phyloP scores from a whole-genome alignment of 2,113 vertebrate genomes.

The Ammospiza nelsoni region DNA sequence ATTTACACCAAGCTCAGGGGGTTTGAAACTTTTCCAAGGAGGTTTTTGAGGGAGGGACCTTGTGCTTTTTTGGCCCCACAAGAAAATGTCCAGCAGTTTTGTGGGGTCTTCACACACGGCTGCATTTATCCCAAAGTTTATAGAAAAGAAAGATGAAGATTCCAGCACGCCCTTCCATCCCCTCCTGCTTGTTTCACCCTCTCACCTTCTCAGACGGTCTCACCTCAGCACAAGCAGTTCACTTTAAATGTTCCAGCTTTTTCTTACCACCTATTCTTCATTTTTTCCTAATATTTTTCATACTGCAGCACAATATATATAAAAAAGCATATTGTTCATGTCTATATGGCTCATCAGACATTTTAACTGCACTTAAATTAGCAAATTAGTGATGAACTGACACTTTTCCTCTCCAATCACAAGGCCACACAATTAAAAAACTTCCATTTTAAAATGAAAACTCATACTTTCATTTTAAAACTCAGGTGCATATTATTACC shows the following conservation, averaged over 20 bases:
- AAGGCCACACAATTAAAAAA: neutral
- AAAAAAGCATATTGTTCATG: neutral
- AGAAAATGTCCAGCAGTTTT: neutral
- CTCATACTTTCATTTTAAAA: neutral
- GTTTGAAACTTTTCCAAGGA: neutral
- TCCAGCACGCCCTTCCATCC: neutral
- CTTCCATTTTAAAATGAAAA: neutral
- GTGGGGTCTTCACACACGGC: neutral
- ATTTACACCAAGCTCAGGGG: neutral
- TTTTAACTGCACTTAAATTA: neutral
- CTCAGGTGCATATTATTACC: neutral
- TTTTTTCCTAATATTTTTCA: neutral
- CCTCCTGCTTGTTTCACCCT: neutral
- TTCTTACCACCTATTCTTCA: neutral
- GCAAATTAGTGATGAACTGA: neutral
- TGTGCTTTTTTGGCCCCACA: neutral
- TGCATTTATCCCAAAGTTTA: neutral
- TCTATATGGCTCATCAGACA: neutral
- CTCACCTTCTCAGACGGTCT: neutral
- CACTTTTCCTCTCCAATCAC: neutral
- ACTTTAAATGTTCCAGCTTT: neutral
- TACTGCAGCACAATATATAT: accelerated
- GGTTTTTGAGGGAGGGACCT: neutral
- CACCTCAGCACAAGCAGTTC: neutral
- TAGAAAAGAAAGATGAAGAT: accelerated